Conservation (phyloP, 2,888 invertebrate genomes). For the Fissipunctia ypsillon region DNA sequence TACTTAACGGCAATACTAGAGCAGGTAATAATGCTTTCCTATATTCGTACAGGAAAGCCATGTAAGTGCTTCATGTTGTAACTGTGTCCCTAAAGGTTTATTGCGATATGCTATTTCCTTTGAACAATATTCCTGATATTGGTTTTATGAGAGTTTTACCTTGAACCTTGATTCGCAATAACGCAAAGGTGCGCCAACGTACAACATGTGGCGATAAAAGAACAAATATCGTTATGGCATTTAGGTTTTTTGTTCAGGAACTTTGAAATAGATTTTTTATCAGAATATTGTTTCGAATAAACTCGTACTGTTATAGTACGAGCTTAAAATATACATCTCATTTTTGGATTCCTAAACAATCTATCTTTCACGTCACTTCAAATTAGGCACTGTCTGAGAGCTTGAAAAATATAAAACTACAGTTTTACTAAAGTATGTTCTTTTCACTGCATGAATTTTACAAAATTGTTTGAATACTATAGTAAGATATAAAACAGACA, state of each 20-base stretch:
- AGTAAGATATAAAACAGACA: constrained; percentile 3
- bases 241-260: background rate
- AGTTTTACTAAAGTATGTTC: background rate
- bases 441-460: background rate
- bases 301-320: too few species aligned
- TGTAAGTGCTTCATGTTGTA: constrained; percentile 21
- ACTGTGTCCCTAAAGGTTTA: constrained; percentile 29
- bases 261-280: constrained; percentile 14
- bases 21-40: background rate
- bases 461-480: background rate
- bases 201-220: constrained; percentile 24
- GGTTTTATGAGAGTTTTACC: constrained; percentile 36
- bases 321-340: background rate
- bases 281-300: constrained; percentile 8
- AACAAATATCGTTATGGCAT: constrained; percentile 17
- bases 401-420: background rate
- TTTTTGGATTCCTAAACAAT: background rate
- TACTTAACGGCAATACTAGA: background rate
- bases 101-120: constrained; percentile 34
- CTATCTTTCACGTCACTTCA: background rate
- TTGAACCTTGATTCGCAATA: constrained; percentile 39
- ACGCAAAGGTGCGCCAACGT: constrained; percentile 23
- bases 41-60: constrained; percentile 13
- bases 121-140: constrained; percentile 45
- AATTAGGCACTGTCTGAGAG: background rate